Evolutionary conservation across 2,888 invertebrate species (phyloP), one percentile per base, ranked within the genome.

Genomic region (Fissipunctia ypsillon): DNA sequence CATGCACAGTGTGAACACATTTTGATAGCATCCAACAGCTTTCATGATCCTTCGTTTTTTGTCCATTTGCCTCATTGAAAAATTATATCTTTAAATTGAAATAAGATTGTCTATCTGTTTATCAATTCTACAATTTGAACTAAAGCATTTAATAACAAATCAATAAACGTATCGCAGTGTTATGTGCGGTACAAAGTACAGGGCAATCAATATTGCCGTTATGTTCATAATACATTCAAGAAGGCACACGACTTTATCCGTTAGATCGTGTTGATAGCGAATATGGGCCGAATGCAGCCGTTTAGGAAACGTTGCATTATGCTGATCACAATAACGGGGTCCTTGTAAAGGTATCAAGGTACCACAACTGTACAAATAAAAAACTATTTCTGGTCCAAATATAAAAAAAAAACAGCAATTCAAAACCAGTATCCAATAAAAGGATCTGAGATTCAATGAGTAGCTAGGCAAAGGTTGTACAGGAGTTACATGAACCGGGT

Each of bases 131-230:
- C 22, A 60, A 48, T 59, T 63, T 38, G 14, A 63, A 66, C 60
- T 52, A 19, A 61, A 66, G 22, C 16, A 65, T 57, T 57, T 19
- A 54, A 56, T 59, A 66, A 41, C 12, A 41, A 50, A 70, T 75
- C 69, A 69, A 72, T 78, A 65, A 69, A 73, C 56, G 14, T 67
- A 50, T 66, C 43, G 10, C 63, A 66, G 65, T 71, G 10, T 71
- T 71, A 56, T 57, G 48, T 28, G 7, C n/a, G 74, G 87, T 86
- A 75, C 82, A 86, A 86, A 80, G 87, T 83, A 86, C 86, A 76
- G 79, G 67, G 68, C 88, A 86, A 87, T 88, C 81, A 82, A 88
- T 88, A 88, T 68, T 76, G 78, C 92, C 88, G 90, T 89, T 91
- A 89, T 74, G 56, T 80, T 82, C 72, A 88, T 88, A 89, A 85